phyloP scores from a whole-genome alignment of 2,797 vertebrate species.

The Synaphobranchus kaupii region DNA sequence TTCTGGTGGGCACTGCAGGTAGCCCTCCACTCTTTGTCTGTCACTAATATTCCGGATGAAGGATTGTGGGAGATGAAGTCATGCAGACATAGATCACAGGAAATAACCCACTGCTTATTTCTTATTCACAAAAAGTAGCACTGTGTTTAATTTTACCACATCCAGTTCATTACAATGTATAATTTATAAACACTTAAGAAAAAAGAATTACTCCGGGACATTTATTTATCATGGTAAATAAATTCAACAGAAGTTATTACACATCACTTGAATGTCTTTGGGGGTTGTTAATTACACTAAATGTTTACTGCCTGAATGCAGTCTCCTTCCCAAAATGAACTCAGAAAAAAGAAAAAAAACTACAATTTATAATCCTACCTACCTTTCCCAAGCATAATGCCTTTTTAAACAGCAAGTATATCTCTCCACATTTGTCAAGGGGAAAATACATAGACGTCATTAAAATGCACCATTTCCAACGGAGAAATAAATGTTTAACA shows the following conservation, averaged over 20 bases:
- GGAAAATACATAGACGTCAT: neutral
- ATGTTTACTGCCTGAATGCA: constrained; percentile 51
- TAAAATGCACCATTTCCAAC: neutral
- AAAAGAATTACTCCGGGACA: constrained; percentile 58
- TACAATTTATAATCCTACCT: constrained; percentile 11
- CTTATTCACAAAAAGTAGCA: constrained; percentile 36
- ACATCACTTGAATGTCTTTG: constrained; percentile 53
- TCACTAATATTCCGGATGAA: neutral
- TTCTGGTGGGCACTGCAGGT: too few species aligned
- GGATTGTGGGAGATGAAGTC: neutral
- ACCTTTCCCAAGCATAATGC: neutral
- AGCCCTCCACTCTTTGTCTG: neutral
- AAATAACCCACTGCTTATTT: constrained; percentile 32
- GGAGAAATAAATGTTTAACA: neutral
- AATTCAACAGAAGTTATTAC: constrained; percentile 58
- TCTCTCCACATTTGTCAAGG: neutral
- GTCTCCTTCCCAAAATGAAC: constrained; percentile 34
- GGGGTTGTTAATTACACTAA: constrained; percentile 55
- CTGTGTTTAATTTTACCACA: constrained; percentile 54
- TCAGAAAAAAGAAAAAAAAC: neutral
- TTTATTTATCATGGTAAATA: constrained; percentile 60
- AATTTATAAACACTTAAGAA: constrained; percentile 59
- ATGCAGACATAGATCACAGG: neutral
- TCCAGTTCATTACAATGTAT: constrained; percentile 54
- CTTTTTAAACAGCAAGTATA: neutral